Conservation (phyloP, 1,140 invertebrate species). For the Stegodyphus mimosarum region DNA sequence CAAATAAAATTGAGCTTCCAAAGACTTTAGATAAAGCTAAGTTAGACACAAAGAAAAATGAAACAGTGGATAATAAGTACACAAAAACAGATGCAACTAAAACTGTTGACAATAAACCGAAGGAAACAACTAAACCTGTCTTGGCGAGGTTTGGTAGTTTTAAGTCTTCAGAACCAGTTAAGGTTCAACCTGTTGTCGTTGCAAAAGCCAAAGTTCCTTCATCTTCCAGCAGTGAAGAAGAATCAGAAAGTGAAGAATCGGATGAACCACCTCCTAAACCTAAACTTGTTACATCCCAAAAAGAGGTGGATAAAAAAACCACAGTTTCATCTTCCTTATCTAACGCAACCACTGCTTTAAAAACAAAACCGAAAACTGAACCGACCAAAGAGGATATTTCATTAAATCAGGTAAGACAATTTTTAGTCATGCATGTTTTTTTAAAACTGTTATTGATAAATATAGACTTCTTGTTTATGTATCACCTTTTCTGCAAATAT, state of each 20-base stretch:
- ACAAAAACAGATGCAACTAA: not conserved
- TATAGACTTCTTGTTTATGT: too few relatives aligned
- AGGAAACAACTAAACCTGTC: conserved; percentile 35
- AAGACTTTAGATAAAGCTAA: too few relatives aligned
- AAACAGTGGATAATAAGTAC: not conserved
- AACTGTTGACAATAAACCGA: conserved; percentile 1
- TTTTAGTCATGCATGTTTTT: too few relatives aligned
- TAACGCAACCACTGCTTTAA: too few relatives aligned
- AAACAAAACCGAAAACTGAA: conserved; percentile 61
- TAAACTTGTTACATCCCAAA: not conserved
- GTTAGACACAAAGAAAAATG: too few relatives aligned
- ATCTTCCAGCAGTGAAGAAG: conserved; percentile 32
- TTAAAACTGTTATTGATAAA: too few relatives aligned
- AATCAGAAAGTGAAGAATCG: conserved; percentile 34
- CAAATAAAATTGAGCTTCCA: not conserved
- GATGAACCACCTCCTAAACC: conserved; percentile 6
- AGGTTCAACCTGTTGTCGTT: not conserved
- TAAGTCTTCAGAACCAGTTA: not conserved
- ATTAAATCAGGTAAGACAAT: conserved; percentile 32
- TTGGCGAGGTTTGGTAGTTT: conserved; percentile 28
- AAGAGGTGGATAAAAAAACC: conserved; percentile 31
- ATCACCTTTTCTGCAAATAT: too few relatives aligned
- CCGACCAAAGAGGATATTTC: conserved; percentile 69
- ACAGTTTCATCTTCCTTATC: not conserved
- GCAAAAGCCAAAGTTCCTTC: conserved; percentile 2